Percentiles rank a stretch among this genome's conserved stretches.
Evolutionary conservation across 2,888 invertebrate species (phyloP).

Genomic region (Drosophila neonasuta): DNA sequence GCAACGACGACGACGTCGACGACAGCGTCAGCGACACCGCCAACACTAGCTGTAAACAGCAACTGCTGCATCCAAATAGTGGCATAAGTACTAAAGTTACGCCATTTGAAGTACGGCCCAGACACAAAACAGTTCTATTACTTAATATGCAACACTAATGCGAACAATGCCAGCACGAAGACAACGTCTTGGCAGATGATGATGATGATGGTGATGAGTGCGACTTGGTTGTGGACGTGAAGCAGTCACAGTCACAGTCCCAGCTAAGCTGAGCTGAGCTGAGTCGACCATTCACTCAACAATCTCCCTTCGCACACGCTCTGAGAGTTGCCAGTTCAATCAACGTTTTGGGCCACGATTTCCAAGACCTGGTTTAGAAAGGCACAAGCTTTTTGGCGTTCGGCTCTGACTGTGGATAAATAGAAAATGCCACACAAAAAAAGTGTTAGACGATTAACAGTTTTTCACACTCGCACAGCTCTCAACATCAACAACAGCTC

Average conservation of each 20-base stretch:
- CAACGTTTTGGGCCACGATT: conserved; percentile 61
- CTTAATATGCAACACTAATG: conserved; percentile 74
- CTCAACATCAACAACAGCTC: neutral
- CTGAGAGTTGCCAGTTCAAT: conserved; percentile 54
- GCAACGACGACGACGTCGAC: conserved; percentile 17
- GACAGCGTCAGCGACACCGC: conserved; percentile 24
- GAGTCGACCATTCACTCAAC: conserved; percentile 46
- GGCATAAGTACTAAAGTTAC: conserved; percentile 46
- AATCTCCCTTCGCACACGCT: conserved; percentile 13
- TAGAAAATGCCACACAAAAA: conserved; percentile 4
- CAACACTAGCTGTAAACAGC: conserved; percentile 14
- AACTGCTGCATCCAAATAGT: conserved; percentile 35
- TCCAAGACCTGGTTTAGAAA: conserved; percentile 62
- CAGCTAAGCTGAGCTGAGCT: neutral
- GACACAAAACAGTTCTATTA: conserved; percentile 72
- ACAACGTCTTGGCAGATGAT: conserved; percentile 8
- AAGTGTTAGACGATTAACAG: conserved; percentile 13
- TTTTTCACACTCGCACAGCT: conserved; percentile 55
- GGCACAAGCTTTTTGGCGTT: conserved; percentile 37
- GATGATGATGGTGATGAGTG: conserved; percentile 14
- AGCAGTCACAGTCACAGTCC: conserved; percentile 25
- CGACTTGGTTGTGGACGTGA: conserved; percentile 16
- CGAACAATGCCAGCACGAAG: conserved; percentile 71
- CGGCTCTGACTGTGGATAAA: conserved; percentile 3
- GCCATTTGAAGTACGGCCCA: conserved; percentile 49